Percentiles rank a stretch among this genome's conserved stretches.
phyloP scores from a whole-genome alignment of 2,797 vertebrate species.

The Sebastes diploproa region DNA sequence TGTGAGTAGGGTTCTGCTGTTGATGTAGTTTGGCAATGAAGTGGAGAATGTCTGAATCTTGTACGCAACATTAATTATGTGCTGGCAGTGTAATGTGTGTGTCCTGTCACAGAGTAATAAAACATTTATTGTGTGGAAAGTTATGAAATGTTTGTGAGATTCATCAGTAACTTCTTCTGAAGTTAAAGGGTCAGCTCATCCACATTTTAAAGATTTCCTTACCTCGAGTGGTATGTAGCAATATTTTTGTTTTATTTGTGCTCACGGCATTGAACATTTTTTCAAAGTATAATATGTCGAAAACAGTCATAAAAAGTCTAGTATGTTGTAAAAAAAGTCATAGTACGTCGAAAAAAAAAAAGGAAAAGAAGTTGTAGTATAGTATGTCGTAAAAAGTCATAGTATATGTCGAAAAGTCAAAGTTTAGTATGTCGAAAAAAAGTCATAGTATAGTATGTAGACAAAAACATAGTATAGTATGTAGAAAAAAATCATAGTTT shows the following conservation, averaged over 20 bases:
- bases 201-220: not conserved
- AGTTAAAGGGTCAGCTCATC: too few species aligned
- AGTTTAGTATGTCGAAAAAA: not conserved
- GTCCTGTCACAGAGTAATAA: conserved; percentile 64
- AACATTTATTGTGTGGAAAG: conserved; percentile 59
- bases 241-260: too few species aligned
- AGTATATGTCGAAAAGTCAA: not conserved
- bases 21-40: conserved; percentile 42
- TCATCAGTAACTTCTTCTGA: not conserved
- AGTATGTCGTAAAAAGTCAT: not conserved
- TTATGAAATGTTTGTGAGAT: not conserved
- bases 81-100: conserved; percentile 10
- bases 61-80: conserved; percentile 63
- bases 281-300: not conserved
- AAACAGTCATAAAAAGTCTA: too few species aligned
- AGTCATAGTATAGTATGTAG: too few species aligned
- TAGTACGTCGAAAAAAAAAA: too few species aligned
- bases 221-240: not conserved
- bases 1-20: conserved; percentile 46
- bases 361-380: not conserved
- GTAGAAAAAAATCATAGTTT: too few species aligned
- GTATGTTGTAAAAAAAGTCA: too few species aligned
- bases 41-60: conserved; percentile 55
- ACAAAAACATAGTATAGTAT: too few species aligned
- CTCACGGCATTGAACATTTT: not conserved